Evolutionary conservation across 2,113 vertebrate species (phyloP), one percentile per base, ranked within the genome.

Genomic region (Zosterops pallidus): DNA sequence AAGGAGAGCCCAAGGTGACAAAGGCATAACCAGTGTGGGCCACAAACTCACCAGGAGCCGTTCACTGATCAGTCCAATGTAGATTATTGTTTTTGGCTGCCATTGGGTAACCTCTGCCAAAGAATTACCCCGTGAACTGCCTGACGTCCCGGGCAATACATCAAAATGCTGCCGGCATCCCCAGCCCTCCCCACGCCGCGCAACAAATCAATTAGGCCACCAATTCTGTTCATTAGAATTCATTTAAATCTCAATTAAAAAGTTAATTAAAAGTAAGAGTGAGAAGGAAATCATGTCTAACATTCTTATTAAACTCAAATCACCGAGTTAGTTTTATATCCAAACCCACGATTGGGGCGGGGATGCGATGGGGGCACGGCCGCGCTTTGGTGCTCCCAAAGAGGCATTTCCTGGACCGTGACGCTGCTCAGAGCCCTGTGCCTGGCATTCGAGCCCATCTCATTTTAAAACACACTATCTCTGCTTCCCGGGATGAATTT

Each of bases 171-270:
- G 91, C 93, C 15, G 69, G 96, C 93, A 96, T 96, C 21, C 96
- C 13, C 93, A 97, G 97, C 95, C 93, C 88, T 96, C 95, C 53
- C 95, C 83, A 56, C 22, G 94, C 96, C 86, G 96, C 77, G 97
- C 97, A 96, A 98, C 97, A 98, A 98, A 98, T 98, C 98, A 98
- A 98, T 98, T 98, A 98, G 97, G 82, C 92, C 88, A 96, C 97
- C 97, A 98, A 98, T 98, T 97, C 97, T 97, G 72, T 98, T 98
- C 97, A 98, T 98, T 98, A 98, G 97, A 97, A 98, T 98, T 98
- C 97, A 98, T 98, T 98, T 97, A 97, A 98, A 98, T 97, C 97
- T 97, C 97, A 97, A 98, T 97, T 97, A 98, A 97, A 98, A 98
- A 98, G 97, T 98, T 98, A 98, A 98, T 98, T 98, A 98, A 98